Evolutionary conservation across 2,888 invertebrate species (phyloP).

Genomic region (Pantelozetes paolii): DNA sequence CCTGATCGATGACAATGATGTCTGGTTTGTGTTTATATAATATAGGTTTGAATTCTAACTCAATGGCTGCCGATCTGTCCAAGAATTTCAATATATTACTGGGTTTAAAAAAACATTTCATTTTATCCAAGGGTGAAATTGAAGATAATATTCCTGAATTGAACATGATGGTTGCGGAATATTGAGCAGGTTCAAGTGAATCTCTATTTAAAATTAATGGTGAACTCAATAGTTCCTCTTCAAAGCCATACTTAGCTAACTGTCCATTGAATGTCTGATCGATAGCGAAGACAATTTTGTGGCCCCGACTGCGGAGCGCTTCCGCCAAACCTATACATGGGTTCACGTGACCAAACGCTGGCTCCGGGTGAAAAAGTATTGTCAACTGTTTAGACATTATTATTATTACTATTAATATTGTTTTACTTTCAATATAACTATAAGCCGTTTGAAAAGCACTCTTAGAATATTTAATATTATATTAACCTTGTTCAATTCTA

Average conservation of each 20-base stretch:
- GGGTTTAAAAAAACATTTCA: background rate
- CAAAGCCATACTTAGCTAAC: background rate
- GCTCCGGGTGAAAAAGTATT: too few relatives aligned
- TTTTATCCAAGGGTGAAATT: too few relatives aligned
- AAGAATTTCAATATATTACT: background rate
- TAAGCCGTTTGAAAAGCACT: too few relatives aligned
- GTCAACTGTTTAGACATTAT: too few relatives aligned
- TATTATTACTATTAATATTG: too few relatives aligned
- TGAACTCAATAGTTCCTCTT: background rate
- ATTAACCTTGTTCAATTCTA: too few relatives aligned
- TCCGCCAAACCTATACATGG: slow-evolving; percentile 39
- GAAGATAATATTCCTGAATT: background rate
- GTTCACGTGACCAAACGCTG: slow-evolving; percentile 40
- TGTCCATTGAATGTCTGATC: slow-evolving; percentile 31
- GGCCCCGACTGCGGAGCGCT: slow-evolving; percentile 2
- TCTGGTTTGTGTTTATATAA: background rate
- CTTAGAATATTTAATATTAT: too few relatives aligned
- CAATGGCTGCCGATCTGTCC: background rate
- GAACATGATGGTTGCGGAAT: too few relatives aligned
- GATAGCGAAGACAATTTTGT: slow-evolving; percentile 35
- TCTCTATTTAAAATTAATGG: background rate
- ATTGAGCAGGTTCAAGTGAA: too few relatives aligned
- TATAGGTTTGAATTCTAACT: background rate
- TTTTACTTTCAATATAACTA: too few relatives aligned
- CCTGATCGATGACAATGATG: background rate